These are phyloP conservation scores for Cheilinus undulatus DNA, from an alignment of 2,113 vertebrate genomes.

Conservation along the genomic window DNA sequence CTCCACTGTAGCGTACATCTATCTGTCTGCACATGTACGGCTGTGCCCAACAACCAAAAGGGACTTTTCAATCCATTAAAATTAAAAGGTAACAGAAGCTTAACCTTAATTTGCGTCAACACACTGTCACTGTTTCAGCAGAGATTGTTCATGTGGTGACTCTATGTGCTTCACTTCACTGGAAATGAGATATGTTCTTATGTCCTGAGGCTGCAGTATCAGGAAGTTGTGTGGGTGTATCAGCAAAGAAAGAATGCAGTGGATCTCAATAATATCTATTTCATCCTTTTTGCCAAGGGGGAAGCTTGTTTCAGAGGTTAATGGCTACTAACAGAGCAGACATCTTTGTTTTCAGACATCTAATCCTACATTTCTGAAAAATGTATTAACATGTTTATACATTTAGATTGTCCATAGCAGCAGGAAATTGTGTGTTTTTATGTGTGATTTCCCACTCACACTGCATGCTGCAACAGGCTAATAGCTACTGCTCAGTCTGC, in stretches of 20 bases:
- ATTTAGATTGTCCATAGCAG: no score
- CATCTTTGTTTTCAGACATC: no score
- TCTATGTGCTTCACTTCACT: background rate
- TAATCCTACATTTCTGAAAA: no score
- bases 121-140: background rate
- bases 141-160: no score
- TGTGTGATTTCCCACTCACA: background rate
- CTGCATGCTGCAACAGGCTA: slow-evolving; percentile 5
- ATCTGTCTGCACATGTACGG: background rate
- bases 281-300: background rate
- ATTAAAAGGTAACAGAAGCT: no score
- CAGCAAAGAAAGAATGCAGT: background rate
- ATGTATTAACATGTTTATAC: no score
- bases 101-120: background rate
- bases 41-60: background rate
- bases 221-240: slow-evolving; percentile 3
- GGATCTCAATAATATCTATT: background rate
- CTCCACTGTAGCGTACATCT: no score
- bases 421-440: no score
- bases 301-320: background rate
- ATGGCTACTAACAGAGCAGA: no score
- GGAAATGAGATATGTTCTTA: background rate
- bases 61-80: background rate
- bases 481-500: background rate
- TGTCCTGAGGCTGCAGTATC: background rate